Percentiles rank a stretch among this genome's conserved stretches.
phyloP scores from a whole-genome alignment of 2,113 vertebrate species.

The Microcebus tavaratra region DNA sequence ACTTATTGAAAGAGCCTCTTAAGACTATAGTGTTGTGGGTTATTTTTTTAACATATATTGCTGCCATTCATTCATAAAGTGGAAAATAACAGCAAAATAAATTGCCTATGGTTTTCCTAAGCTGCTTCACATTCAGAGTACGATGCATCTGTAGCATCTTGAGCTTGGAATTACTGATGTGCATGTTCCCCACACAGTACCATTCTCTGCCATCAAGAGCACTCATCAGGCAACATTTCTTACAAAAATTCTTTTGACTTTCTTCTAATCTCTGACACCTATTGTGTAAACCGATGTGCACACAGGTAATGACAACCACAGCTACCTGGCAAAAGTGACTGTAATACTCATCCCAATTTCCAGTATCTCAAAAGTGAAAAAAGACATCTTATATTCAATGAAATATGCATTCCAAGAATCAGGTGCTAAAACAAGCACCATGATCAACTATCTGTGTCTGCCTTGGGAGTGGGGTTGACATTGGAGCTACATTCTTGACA shows the following conservation, averaged over 20 bases:
- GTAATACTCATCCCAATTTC: background rate
- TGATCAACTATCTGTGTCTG: background rate
- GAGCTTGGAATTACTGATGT: background rate
- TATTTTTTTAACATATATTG: background rate
- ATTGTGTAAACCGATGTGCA: background rate
- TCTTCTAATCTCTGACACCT: background rate
- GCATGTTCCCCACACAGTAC: background rate
- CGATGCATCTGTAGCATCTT: background rate
- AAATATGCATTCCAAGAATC: background rate
- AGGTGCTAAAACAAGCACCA: background rate
- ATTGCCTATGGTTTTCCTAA: background rate
- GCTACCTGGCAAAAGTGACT: background rate
- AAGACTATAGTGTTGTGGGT: background rate
- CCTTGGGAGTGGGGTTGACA: background rate
- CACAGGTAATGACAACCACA: background rate
- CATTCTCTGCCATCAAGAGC: background rate
- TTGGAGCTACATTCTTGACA: background rate
- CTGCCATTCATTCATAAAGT: background rate
- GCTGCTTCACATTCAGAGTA: background rate
- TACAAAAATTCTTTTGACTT: background rate
- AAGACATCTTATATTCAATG: background rate
- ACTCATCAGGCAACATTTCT: background rate
- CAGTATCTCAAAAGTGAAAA: background rate
- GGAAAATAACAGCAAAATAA: conserved; percentile 15
- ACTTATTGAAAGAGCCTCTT: background rate